Evolutionary conservation across 2,888 invertebrate genomes (phyloP).

Genomic region (Hemistola chrysoprasaria): DNA sequence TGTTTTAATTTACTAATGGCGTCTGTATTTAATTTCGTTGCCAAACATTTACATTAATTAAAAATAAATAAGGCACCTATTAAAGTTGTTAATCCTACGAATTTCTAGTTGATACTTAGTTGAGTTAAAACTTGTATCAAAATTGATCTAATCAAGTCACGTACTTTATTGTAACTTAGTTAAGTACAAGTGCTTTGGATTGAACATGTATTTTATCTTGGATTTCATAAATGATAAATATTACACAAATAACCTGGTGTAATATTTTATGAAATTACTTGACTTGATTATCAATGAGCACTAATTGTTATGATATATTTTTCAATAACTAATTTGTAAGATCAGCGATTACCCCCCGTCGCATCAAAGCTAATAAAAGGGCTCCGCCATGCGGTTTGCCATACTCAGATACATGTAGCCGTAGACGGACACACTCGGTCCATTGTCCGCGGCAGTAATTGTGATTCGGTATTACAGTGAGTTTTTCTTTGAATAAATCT

Average conservation of each 20-base stretch:
- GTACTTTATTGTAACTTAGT: slow-evolving; percentile 39
- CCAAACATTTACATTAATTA: slow-evolving; percentile 3
- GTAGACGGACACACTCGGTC: no score
- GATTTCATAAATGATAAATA: slow-evolving; percentile 34
- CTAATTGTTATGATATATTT: no score
- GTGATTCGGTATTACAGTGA: no score
- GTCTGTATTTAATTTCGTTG: not conserved
- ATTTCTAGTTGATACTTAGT: slow-evolving; percentile 16
- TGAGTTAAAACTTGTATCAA: slow-evolving; percentile 7
- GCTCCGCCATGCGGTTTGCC: no score
- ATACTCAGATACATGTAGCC: no score
- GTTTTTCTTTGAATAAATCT: no score
- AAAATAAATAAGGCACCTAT: slow-evolving; percentile 17
- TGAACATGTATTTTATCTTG: slow-evolving; percentile 35
- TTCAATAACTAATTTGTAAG: no score
- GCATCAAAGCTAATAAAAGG: no score
- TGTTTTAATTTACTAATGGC: slow-evolving; percentile 19
- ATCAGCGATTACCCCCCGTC: no score
- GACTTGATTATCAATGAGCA: no score
- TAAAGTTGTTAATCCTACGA: slow-evolving; percentile 6
- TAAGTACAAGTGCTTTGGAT: slow-evolving; percentile 34
- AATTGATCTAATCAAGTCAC: slow-evolving; percentile 55
- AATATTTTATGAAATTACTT: not conserved
- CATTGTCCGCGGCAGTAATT: no score
- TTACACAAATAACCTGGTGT: not conserved